Conservation (phyloP, 2,888 invertebrate genomes). For the Mythimna impura region DNA sequence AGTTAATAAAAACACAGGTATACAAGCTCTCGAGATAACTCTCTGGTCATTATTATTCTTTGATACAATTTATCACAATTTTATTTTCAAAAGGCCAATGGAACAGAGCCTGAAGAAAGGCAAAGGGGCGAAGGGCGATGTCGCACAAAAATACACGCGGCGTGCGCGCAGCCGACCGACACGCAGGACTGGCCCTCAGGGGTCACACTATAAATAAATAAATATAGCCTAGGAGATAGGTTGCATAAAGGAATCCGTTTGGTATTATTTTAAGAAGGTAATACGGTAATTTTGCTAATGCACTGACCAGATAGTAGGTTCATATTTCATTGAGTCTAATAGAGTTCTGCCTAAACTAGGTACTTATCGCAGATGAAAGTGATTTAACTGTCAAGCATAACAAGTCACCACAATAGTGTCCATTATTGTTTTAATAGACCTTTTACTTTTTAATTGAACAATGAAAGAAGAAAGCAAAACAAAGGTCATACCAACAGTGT, state of each 20-base stretch:
- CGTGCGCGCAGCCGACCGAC: constrained; percentile 48
- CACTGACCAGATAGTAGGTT: not conserved
- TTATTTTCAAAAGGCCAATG: constrained; percentile 42
- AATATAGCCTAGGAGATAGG: constrained; percentile 8
- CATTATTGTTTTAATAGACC: not conserved
- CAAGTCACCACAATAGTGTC: not conserved
- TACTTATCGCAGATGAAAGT: not conserved
- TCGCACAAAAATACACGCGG: constrained; percentile 32
- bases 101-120: not conserved
- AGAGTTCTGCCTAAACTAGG: not conserved
- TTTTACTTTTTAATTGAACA: not conserved
- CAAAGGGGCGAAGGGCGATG: constrained; percentile 23
- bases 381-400: not conserved
- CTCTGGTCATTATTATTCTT: not conserved
- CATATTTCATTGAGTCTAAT: not conserved
- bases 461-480: constrained; percentile 11
- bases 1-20: not conserved
- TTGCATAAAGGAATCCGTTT: not conserved
- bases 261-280: not conserved
- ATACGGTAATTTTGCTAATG: not conserved
- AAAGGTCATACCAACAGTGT: constrained; percentile 4
- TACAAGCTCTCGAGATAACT: not conserved
- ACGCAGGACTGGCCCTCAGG: constrained; percentile 33
- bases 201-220: constrained; percentile 37
- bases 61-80: constrained; percentile 26